Evolutionary conservation across 1,140 invertebrate genomes (phyloP), one percentile per base, ranked within the genome.

Genomic region (Drosophila athabasca): DNA sequence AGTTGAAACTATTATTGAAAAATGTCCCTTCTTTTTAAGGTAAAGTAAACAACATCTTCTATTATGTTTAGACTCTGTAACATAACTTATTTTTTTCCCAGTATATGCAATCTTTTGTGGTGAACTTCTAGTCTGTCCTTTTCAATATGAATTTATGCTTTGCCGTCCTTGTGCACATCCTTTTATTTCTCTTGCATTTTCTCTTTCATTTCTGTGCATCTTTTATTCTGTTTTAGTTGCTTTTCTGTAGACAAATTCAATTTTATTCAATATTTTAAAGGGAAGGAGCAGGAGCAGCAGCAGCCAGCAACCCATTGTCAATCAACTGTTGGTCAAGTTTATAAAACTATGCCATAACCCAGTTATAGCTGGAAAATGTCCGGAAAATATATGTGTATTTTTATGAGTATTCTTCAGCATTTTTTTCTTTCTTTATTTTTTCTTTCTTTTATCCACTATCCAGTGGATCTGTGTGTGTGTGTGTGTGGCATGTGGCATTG

Each of bases 321-420:
- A 52, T 69, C 45, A 70, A 69, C 35, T 39, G 52, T 70, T 70
- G 67, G 71, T 54, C 62, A 75, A 75, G 71, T 75, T 75, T 54
- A 66, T 59, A 29, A 59, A 74, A 54, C 49, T 52, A 43, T 77
- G 50, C 48, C 61, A 64, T 83, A 74, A 79, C 60, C 69, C 49
- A 78, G 61, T 83, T 72, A 55, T 39, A 39, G 11, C 35, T 39
- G 55, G 54, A 57, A 44, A 29, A 58, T 15, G 19, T 26, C 45
- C 52, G 49, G 43, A 26, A 62, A 45, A 66, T 60, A 45, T 48
- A 44, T 53, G 17, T 58, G 46, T 51, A 29, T 51, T 50, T 72
- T 29, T 19, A 17, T 53, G 35, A 39, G 35, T 39, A 39, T 39
- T 39, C 11, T 39, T 39, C 8, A 39, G 35, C 1, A 13, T 39